phyloP scores from a whole-genome alignment of 2,888 invertebrate genomes.

The Hypomecis atomaria region DNA sequence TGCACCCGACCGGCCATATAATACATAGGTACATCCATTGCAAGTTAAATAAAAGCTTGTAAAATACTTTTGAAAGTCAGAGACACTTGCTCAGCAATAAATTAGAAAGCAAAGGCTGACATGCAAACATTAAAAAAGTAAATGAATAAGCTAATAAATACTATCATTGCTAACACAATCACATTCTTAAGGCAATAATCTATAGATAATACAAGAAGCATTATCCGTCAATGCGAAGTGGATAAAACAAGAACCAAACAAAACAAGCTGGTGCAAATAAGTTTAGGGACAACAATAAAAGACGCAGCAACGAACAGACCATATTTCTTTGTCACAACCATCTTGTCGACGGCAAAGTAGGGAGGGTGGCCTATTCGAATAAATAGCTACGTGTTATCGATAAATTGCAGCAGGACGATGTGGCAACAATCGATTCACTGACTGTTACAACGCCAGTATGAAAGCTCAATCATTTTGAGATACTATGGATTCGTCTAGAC shows the following conservation, averaged over 20 bases:
- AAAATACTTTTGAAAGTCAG: no score
- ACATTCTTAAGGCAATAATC: no score
- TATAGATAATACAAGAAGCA: no score
- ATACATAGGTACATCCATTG: no score
- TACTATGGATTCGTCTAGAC: no score
- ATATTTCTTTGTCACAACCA: slow-evolving; percentile 59
- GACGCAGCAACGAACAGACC: slow-evolving; percentile 44
- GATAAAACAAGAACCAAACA: slow-evolving; percentile 2
- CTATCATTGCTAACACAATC: no score
- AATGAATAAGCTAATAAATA: no score
- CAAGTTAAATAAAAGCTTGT: no score
- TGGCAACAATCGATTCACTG: slow-evolving; percentile 46
- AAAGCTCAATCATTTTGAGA: slow-evolving; percentile 6
- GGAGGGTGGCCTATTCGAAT: slow-evolving; percentile 44
- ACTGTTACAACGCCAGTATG: slow-evolving; percentile 37
- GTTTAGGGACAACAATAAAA: slow-evolving; percentile 35
- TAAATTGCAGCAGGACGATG: slow-evolving; percentile 50
- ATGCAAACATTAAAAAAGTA: no score
- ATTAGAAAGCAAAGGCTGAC: no score
- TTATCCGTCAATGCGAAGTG: not conserved
- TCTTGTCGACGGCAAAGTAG: slow-evolving; percentile 41
- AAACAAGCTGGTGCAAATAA: slow-evolving; percentile 19
- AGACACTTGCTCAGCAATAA: no score
- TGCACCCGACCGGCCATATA: no score
- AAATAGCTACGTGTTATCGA: slow-evolving; percentile 52